phyloP scores from a whole-genome alignment of 2,797 vertebrate species.

The Saxicola maurus region DNA sequence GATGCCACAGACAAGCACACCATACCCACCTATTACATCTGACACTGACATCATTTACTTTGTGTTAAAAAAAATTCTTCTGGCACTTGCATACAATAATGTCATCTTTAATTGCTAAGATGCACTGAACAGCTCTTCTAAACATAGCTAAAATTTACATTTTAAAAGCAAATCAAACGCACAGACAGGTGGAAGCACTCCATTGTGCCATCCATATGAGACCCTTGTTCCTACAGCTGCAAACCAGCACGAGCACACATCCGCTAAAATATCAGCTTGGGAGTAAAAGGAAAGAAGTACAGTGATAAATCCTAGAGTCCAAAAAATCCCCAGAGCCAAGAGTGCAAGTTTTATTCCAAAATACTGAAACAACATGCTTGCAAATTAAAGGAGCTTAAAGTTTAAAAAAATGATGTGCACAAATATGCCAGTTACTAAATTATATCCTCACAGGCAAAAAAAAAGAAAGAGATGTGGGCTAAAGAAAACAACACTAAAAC shows the following conservation, averaged over 20 bases:
- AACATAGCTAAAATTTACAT: conserved; percentile 40
- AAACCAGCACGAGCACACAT: not conserved
- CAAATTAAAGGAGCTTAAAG: not conserved
- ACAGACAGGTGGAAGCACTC: conserved; percentile 32
- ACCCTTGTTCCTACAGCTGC: not conserved
- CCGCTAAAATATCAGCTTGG: not conserved
- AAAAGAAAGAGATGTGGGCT: accelerated
- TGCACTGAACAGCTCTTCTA: conserved; percentile 3
- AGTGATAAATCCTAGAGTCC: not conserved
- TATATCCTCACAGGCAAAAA: not conserved
- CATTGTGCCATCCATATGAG: not conserved
- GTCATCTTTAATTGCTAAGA: conserved; percentile 42
- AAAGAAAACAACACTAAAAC: not conserved
- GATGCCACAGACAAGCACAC: conserved; percentile 3
- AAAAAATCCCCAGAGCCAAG: not conserved
- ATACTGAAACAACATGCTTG: not conserved
- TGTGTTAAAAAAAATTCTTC: conserved; percentile 10
- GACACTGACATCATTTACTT: conserved; percentile 15
- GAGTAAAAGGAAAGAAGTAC: not conserved
- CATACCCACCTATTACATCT: not conserved
- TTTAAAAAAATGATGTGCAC: not conserved
- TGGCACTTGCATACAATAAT: conserved; percentile 12
- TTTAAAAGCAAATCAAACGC: conserved; percentile 39
- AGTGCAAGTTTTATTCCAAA: not conserved
- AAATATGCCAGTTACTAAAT: not conserved